These are phyloP conservation scores for Paraescarpia echinospica DNA, from an alignment of 1,140 invertebrate genomes.

Conservation along the genomic window DNA sequence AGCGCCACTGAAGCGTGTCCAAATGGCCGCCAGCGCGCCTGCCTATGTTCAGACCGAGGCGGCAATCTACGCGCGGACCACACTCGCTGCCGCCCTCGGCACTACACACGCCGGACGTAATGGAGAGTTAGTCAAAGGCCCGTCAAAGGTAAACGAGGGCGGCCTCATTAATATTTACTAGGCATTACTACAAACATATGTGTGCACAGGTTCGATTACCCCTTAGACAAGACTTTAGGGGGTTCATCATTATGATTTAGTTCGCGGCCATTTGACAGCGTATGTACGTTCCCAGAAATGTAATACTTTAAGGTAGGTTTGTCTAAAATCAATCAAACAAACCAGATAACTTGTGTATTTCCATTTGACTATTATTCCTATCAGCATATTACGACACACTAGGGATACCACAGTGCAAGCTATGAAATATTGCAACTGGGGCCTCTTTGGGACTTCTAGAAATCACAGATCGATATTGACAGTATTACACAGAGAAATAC, in stretches of 20 bases:
- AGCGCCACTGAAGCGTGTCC: background rate
- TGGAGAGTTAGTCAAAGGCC: background rate
- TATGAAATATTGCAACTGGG: too few relatives aligned
- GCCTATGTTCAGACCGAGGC: background rate
- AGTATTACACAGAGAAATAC: too few relatives aligned
- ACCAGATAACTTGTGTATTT: too few relatives aligned
- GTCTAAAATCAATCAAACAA: too few relatives aligned
- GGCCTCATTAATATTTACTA: background rate
- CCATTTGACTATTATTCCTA: too few relatives aligned
- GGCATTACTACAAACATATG: background rate
- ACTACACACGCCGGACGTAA: background rate
- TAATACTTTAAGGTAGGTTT: too few relatives aligned
- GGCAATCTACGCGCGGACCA: background rate
- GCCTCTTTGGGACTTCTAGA: too few relatives aligned
- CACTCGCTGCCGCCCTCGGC: background rate
- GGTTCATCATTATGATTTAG: background rate
- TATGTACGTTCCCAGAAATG: too few relatives aligned
- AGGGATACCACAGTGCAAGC: too few relatives aligned
- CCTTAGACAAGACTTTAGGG: background rate
- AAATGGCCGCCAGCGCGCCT: background rate
- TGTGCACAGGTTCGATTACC: background rate
- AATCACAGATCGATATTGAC: too few relatives aligned
- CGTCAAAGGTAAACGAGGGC: background rate
- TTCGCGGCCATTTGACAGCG: background rate
- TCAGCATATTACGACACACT: too few relatives aligned